Evolutionary conservation across 2,888 invertebrate genomes (phyloP).

Genomic region (Phaedon cochleariae): DNA sequence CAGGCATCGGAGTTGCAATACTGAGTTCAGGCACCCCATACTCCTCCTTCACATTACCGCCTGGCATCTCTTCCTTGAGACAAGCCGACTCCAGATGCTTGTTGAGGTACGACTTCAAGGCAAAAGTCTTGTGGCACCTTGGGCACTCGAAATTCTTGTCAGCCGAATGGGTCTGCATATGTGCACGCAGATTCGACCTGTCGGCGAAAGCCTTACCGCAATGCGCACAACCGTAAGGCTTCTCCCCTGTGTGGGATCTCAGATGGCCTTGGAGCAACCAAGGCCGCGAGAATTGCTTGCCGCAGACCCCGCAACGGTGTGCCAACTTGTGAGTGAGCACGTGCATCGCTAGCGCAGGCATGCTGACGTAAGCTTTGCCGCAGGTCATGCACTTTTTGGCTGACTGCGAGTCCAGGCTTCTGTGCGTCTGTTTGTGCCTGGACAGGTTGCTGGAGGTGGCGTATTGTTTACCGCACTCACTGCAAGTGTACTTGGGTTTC

Average conservation of each 20-base stretch:
- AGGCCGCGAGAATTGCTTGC: constrained; percentile 94
- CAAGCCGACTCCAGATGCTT: constrained; percentile 95
- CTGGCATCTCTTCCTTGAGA: constrained; percentile 67
- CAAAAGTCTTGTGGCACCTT: constrained; percentile 89
- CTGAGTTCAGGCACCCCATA: constrained; percentile 36
- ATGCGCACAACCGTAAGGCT: constrained; percentile 92
- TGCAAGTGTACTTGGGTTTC: constrained; percentile 75
- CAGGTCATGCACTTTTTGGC: constrained; percentile 96
- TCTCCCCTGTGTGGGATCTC: constrained; percentile 91
- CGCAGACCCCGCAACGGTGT: constrained; percentile 92
- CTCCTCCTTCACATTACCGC: constrained; percentile 46
- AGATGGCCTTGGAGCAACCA: constrained; percentile 91
- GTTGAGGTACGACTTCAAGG: constrained; percentile 93
- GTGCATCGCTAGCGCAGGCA: constrained; percentile 96
- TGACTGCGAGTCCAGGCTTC: constrained; percentile 90
- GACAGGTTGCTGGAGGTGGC: constrained; percentile 90
- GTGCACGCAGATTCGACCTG: constrained; percentile 90
- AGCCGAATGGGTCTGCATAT: constrained; percentile 93
- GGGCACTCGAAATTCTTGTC: constrained; percentile 90
- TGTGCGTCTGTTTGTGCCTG: constrained; percentile 89
- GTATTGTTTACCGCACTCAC: constrained; percentile 90
- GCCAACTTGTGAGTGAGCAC: constrained; percentile 90
- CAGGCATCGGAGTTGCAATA: no score
- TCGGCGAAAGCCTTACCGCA: constrained; percentile 96
- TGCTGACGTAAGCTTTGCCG: constrained; percentile 95